Base-by-base conservation (phyloP, 2,888 invertebrate genomes). In the Xanthostigma xanthostigma region DNA sequence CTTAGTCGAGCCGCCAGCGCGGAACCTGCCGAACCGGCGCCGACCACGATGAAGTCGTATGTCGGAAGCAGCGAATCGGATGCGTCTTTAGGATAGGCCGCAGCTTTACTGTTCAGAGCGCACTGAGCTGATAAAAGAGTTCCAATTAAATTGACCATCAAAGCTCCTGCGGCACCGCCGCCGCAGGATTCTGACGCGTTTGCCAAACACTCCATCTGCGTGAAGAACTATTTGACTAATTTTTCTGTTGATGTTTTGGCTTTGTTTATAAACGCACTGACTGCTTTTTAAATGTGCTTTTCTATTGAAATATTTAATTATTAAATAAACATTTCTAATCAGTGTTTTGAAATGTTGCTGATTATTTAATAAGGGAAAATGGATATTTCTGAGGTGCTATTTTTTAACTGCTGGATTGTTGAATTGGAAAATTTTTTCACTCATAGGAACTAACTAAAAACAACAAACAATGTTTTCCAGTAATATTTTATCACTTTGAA, bases 31-130 rank as follows among this genome's bases (percentile, higher is more conserved):
- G 64, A 64, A 4, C 67, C 67, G 2, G 59, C 65, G 5, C 67
- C 67, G 44, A 73, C 68, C 45, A 75, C 68, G 33, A 74, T 65
- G 60, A 72, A 74, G 52, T 74, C 73, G 54, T 69, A 74, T 50
- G 34, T 45, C 42, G 33, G 45, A 12, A n/a, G 11, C 12, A 37
- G 27, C 9, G 36, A 33, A 8, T 36, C 27, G 27, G 42, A 42
- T 17, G 12, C 13, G 14, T 48, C 43, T n/a, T 17, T 33, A 27
- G 27, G 27, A 27, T 27, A 27, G 6, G 27, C 27, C 3, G 48
- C 27, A 27, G 27, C 6, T 27, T 27, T 27, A 6, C 27, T 6
- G 33, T 13, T 43, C 12, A 48, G 6, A 12, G 42, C 48, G 43
- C 48, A 48, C 8, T 48, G 48, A 9, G 42, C 14, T 8, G 43